Evolutionary conservation across 2,888 invertebrate species (phyloP).

Genomic region (Cheilosia urbana): DNA sequence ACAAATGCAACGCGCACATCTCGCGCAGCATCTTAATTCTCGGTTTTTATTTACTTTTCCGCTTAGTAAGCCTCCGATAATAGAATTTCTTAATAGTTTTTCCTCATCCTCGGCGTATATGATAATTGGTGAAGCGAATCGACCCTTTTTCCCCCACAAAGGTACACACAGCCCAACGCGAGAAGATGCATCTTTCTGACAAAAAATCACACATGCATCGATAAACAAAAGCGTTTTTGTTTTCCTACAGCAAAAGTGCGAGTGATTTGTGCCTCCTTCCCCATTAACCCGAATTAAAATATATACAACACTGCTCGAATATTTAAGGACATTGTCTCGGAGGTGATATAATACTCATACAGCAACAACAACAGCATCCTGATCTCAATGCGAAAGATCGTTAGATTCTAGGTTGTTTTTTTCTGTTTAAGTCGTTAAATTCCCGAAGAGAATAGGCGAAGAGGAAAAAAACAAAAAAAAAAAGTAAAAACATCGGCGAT

Average conservation of each 20-base stretch:
- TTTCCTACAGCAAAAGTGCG: constrained; percentile 54
- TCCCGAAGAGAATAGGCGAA: constrained; percentile 15
- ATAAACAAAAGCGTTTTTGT: constrained; percentile 65
- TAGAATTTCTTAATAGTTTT: constrained; percentile 59
- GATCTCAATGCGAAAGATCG: constrained; percentile 33
- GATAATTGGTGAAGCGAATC: constrained; percentile 73
- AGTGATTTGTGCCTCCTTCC: constrained; percentile 73
- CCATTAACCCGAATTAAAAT: constrained; percentile 74
- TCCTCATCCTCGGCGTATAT: constrained; percentile 23
- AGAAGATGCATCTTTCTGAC: constrained; percentile 23
- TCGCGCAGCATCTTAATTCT: constrained; percentile 43
- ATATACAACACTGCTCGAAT: constrained; percentile 55
- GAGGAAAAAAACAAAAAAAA: constrained; percentile 11
- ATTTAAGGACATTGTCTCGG: constrained; percentile 66
- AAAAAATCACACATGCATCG: constrained; percentile 46
- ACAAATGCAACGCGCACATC: constrained; percentile 31
- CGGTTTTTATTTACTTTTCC: constrained; percentile 72
- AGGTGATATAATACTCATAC: constrained; percentile 40
- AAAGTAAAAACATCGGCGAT: constrained; percentile 52
- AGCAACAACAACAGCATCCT: constrained; percentile 23
- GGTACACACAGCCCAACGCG: not conserved
- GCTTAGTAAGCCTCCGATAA: constrained; percentile 72
- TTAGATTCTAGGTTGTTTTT: constrained; percentile 34
- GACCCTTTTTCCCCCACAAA: constrained; percentile 40
- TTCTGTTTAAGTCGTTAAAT: constrained; percentile 63